A percentile compares a stretch with the other conserved stretches of the same genome.
These are phyloP conservation scores for Ypsolopha scabrella DNA, from an alignment of 2,888 invertebrate genomes.

Conservation along the genomic window DNA sequence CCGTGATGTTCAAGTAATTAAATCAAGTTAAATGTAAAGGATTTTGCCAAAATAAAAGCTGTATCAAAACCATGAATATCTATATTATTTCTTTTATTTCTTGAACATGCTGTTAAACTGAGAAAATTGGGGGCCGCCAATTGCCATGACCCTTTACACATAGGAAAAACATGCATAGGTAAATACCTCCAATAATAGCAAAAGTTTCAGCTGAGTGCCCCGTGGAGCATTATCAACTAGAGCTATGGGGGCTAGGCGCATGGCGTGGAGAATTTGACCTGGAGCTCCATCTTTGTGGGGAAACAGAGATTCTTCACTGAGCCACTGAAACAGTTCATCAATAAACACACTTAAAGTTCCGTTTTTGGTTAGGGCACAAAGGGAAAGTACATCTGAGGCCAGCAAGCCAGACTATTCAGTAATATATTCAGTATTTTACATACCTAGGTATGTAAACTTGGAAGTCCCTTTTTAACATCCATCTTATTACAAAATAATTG, in stretches of 20 bases:
- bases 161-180: too few relatives aligned
- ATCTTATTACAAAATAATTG: background rate
- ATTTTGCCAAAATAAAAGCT: too few relatives aligned
- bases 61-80: too few relatives aligned
- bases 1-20: too few relatives aligned
- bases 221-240: conserved; percentile 83
- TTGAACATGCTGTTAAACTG: too few relatives aligned
- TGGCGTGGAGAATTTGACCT: conserved; percentile 74
- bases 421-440: too few relatives aligned
- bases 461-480: background rate
- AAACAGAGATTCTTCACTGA: conserved; percentile 48
- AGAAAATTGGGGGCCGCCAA: too few relatives aligned
- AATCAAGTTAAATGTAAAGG: too few relatives aligned
- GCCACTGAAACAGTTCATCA: conserved; percentile 43
- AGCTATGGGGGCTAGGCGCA: conserved; percentile 75
- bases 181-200: conserved; percentile 78
- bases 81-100: too few relatives aligned
- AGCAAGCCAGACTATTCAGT: background rate
- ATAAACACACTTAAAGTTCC: background rate
- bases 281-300: conserved; percentile 57
- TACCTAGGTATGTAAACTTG: too few relatives aligned
- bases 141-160: too few relatives aligned
- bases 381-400: background rate
- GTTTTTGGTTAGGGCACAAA: background rate
- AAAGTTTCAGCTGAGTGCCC: conserved; percentile 92